Evolutionary conservation across 2,888 invertebrate genomes (phyloP).

Genomic region (Sarcophaga caerulescens): DNA sequence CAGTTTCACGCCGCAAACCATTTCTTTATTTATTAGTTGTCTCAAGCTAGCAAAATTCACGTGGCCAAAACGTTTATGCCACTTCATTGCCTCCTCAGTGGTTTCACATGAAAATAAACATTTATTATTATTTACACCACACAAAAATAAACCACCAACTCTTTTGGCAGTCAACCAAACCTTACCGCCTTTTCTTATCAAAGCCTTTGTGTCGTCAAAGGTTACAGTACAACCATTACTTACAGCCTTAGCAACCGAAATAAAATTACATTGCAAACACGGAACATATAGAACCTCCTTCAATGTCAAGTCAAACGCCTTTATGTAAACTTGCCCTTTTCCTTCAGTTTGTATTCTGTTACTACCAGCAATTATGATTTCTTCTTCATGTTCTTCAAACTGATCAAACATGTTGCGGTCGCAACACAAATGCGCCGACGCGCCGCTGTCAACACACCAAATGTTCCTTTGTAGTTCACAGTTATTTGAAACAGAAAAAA

Average conservation of each 20-base stretch:
- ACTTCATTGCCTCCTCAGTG: too few relatives aligned
- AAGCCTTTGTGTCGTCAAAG: background rate
- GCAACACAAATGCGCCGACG: background rate
- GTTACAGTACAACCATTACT: background rate
- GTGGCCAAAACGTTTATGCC: too few relatives aligned
- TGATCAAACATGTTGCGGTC: conserved; percentile 19
- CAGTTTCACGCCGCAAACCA: background rate
- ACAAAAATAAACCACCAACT: too few relatives aligned
- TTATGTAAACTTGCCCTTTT: conserved; percentile 21
- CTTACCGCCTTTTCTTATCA: too few relatives aligned
- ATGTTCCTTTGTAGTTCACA: background rate
- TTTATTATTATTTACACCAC: too few relatives aligned
- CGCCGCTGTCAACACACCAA: conserved; percentile 32
- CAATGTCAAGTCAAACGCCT: conserved; percentile 19
- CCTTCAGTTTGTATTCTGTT: conserved; percentile 20
- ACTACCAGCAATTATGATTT: conserved; percentile 22
- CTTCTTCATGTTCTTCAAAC: conserved; percentile 15
- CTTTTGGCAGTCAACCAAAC: too few relatives aligned
- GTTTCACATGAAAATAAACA: too few relatives aligned
- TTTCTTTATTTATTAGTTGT: background rate
- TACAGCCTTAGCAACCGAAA: background rate
- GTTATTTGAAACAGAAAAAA: too few relatives aligned
- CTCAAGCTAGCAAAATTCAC: too few relatives aligned
- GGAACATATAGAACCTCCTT: conserved; percentile 21
- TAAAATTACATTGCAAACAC: background rate